These are phyloP conservation scores for Poicephalus gulielmi DNA, from an alignment of 2,113 vertebrate genomes.

Conservation along the genomic window DNA sequence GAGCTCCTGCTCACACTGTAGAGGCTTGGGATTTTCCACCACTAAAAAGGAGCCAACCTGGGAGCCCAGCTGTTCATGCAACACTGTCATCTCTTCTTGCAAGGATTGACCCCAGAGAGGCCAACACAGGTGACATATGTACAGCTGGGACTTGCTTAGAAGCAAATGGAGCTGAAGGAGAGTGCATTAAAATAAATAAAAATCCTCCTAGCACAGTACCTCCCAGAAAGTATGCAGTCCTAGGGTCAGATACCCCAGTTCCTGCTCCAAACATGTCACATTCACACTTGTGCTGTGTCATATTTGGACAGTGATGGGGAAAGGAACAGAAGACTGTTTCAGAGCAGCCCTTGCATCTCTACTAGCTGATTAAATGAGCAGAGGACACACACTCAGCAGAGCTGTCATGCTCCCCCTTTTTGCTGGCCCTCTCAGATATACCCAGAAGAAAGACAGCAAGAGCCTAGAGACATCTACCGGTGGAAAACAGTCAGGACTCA, in stretches of 20 bases:
- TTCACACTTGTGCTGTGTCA: neutral
- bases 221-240: neutral
- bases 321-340: neutral
- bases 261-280: neutral
- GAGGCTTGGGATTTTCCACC: neutral
- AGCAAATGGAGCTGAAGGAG: neutral
- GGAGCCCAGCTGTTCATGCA: neutral
- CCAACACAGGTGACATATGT: neutral
- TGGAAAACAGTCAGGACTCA: neutral
- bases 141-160: neutral
- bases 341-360: neutral
- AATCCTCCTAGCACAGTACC: neutral
- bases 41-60: neutral
- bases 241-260: neutral
- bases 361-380: neutral
- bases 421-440: accelerated
- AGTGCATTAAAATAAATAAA: neutral
- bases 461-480: neutral
- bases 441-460: neutral
- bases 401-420: neutral
- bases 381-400: neutral
- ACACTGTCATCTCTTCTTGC: neutral
- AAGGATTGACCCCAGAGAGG: neutral
- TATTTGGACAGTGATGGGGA: neutral
- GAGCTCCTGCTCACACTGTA: neutral